Conservation (phyloP, 2,113 vertebrate species). For the Ochotona curzoniae region DNA sequence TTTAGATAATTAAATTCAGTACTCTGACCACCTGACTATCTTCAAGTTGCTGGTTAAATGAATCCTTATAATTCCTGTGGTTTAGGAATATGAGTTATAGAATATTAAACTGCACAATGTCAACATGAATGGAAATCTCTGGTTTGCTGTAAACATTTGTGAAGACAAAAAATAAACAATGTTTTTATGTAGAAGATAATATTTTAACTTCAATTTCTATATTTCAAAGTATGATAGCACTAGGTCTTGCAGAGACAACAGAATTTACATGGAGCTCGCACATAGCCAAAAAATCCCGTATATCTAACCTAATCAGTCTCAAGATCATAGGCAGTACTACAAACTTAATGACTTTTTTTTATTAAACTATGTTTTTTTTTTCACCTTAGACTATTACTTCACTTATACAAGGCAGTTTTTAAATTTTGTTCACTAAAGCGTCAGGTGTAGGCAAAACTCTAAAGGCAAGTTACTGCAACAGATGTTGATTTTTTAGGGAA, state of each 20-base stretch:
- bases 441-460: not conserved
- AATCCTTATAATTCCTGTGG: not conserved
- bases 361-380: not conserved
- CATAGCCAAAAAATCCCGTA: not conserved
- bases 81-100: not conserved
- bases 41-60: slow-evolving; percentile 2
- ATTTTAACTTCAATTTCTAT: not conserved
- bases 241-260: slow-evolving; percentile 15
- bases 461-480: slow-evolving; percentile 61
- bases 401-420: not conserved
- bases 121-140: not conserved
- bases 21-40: not conserved
- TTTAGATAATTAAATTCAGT: not conserved
- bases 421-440: slow-evolving; percentile 40
- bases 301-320: not conserved
- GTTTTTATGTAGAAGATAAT: slow-evolving; percentile 20
- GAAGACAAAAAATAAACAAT: slow-evolving; percentile 34
- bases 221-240: not conserved
- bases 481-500: slow-evolving; percentile 73
- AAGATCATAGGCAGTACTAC: not conserved
- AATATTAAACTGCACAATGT: not conserved
- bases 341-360: slow-evolving; percentile 30
- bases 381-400: not conserved
- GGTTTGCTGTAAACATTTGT: slow-evolving; percentile 35
- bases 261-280: not conserved